Evolutionary conservation across 2,113 vertebrate species (phyloP).

Genomic region (Malurus alboscapulatus): DNA sequence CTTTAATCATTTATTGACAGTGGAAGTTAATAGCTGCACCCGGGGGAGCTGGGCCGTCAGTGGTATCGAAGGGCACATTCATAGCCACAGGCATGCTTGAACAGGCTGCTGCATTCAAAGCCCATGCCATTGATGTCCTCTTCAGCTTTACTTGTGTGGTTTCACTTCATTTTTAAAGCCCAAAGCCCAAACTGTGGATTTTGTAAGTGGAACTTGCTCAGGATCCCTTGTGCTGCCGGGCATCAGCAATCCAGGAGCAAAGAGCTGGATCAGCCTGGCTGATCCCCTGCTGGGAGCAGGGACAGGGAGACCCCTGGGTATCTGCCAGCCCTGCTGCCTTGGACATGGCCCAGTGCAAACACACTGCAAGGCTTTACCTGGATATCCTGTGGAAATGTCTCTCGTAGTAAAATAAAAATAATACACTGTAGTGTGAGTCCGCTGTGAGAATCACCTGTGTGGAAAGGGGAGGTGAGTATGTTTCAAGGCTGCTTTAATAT

Average conservation of each 20-base stretch:
- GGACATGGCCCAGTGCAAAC: neutral
- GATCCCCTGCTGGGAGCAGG: fast-evolving
- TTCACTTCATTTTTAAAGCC: neutral
- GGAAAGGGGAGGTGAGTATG: neutral
- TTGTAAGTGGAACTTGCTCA: fast-evolving
- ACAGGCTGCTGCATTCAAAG: slow-evolving; percentile 31
- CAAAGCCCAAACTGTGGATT: neutral
- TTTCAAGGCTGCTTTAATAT: neutral
- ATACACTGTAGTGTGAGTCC: neutral
- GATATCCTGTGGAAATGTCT: slow-evolving; percentile 2
- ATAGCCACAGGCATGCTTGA: neutral
- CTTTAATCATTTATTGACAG: slow-evolving; percentile 55
- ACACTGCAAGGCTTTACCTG: neutral
- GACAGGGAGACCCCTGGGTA: neutral
- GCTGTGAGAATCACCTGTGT: neutral
- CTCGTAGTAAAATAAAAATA: neutral
- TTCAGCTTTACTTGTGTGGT: neutral
- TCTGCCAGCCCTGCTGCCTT: neutral
- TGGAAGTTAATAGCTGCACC: slow-evolving; percentile 9
- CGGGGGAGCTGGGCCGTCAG: neutral
- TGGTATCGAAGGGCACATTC: slow-evolving; percentile 17
- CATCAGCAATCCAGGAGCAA: neutral
- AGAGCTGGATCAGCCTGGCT: neutral
- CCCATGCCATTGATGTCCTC: neutral
- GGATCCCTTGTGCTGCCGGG: neutral